Evolutionary conservation across 2,888 invertebrate species (phyloP).

Genomic region (Plusia festucae): DNA sequence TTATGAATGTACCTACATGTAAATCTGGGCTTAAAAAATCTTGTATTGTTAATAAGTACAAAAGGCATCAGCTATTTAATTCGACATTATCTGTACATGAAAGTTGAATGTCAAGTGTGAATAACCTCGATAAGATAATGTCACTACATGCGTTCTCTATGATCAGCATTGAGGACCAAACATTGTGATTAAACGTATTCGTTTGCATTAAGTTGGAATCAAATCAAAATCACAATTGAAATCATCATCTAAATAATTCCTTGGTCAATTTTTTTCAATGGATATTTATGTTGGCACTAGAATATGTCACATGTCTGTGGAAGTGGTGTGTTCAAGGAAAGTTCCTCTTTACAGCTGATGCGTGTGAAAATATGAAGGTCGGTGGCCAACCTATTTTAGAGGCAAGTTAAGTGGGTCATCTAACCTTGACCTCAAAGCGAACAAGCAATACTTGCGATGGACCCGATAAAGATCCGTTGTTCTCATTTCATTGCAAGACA

Average conservation of each 20-base stretch:
- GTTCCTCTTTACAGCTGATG: constrained; percentile 30
- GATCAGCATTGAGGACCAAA: constrained; percentile 63
- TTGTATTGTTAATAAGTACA: constrained; percentile 17
- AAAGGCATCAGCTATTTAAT: constrained; percentile 36
- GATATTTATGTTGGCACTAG: constrained; percentile 20
- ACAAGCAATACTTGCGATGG: constrained; percentile 36
- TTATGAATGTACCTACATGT: not conserved
- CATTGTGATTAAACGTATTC: constrained; percentile 32
- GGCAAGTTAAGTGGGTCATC: constrained; percentile 63
- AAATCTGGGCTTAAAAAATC: constrained; percentile 8
- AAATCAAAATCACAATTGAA: not conserved
- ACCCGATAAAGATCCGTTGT: constrained; percentile 42
- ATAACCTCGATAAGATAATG: constrained; percentile 83
- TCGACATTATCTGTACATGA: constrained; percentile 65
- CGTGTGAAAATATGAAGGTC: constrained; percentile 60
- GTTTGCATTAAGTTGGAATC: not conserved
- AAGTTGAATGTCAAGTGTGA: constrained; percentile 86
- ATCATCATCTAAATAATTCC: not conserved
- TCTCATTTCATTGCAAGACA: constrained; percentile 7
- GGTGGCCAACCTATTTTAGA: constrained; percentile 63
- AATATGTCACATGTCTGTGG: constrained; percentile 10
- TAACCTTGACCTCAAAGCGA: constrained; percentile 63
- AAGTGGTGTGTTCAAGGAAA: constrained; percentile 35
- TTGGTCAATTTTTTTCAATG: not conserved
- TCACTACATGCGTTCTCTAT: constrained; percentile 68